Evolutionary conservation across 2,888 invertebrate genomes (phyloP), one percentile per base, ranked within the genome.

Genomic region (Fissipunctia ypsillon): DNA sequence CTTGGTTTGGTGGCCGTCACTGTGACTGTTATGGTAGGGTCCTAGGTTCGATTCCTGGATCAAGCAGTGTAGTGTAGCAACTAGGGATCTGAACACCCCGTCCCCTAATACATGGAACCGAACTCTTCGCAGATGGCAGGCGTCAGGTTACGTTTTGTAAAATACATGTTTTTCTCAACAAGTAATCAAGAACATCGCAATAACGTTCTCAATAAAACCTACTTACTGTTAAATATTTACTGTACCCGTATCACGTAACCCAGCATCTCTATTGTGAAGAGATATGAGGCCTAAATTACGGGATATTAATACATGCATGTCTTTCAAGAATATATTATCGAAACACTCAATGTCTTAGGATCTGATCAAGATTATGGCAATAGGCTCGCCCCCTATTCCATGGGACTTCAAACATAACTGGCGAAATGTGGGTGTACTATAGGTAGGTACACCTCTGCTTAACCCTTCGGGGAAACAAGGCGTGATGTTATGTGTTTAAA

Each of bases 221-320:
- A 82, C 78, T 82, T 65, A 63, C 19, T 50, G 66, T 54, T 68
- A 75, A 71, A 78, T 72, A 64, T 72, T 85, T 65, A 16, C 9
- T 85, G 0, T 87, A 79, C 87, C 87, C 87, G 82, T 78, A 80
- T 76, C 82, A 84, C 87, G 87, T 87, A 87, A 86, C 87, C 87
- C 87, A 78, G 77, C 28, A 73, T 81, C 87, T 82, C 87, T 78
- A 82, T 81, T n/a, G 22, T 9, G 7, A 3, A 85, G 87, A 87
- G 85, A 81, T 64, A 76, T 82, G 86, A 86, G 87, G 85, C 83
- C 85, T 84, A 84, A 84, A 80, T 69, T 59, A 84, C 73, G 69
- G 69, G 69, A 71, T 6, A n/a, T n/a, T n/a, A 35, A 22, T 14
- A 7, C 9, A 52, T 25, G n/a, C 12, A 25, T 50, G 22, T 22